These are phyloP conservation scores for Nannospalax galili DNA, from an alignment of 2,113 vertebrate genomes.

Conservation along the genomic window DNA sequence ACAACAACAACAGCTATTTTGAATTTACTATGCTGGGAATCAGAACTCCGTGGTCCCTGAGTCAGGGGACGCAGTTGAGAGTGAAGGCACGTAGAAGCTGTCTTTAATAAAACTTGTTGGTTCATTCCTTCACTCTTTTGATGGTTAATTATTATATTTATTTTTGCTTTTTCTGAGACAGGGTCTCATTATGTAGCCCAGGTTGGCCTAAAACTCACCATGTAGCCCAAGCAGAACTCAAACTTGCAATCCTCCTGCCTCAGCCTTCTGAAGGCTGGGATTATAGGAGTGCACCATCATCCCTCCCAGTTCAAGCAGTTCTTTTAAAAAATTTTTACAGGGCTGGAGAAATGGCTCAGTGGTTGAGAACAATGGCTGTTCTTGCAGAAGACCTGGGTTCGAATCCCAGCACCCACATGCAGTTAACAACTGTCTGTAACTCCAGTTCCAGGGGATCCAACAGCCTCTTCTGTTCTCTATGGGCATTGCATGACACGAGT, in stretches of 20 bases:
- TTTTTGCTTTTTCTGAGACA: not conserved
- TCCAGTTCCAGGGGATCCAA: too few relatives aligned
- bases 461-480: too few relatives aligned
- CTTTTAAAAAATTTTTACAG: not conserved
- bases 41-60: not conserved
- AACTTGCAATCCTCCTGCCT: not conserved
- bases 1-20: not conserved
- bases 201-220: not conserved
- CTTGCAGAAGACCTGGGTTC: too few relatives aligned
- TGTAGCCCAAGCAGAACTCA: not conserved
- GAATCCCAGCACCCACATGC: too few relatives aligned
- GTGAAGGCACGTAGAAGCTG: not conserved
- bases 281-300: fast-evolving
- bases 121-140: not conserved
- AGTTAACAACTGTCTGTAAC: too few relatives aligned
- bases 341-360: too few relatives aligned
- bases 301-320: not conserved
- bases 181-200: not conserved
- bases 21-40: not conserved
- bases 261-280: not conserved
- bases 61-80: not conserved
- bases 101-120: not conserved
- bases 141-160: not conserved
- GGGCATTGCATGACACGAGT: too few relatives aligned
- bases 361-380: too few relatives aligned